Conservation (phyloP, 2,113 vertebrate species). For the Tetraodon nigroviridis region DNA sequence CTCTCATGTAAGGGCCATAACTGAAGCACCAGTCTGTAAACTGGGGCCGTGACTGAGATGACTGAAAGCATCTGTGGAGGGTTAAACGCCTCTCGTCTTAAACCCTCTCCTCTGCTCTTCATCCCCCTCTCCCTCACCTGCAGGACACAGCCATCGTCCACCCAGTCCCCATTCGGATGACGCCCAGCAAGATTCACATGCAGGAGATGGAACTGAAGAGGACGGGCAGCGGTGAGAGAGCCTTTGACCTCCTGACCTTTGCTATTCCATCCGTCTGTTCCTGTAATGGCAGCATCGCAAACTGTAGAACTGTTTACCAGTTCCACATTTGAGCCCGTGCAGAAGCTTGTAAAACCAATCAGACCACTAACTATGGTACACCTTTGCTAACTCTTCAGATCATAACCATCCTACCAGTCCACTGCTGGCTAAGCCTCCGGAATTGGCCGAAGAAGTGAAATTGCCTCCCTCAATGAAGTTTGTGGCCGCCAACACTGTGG, state of each 20-base stretch:
- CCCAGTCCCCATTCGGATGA: slow-evolving; percentile 98
- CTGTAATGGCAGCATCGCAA: background rate
- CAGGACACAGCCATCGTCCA: slow-evolving; percentile 98
- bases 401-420: slow-evolving; percentile 92
- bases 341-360: background rate
- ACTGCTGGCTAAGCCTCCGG: slow-evolving; percentile 85
- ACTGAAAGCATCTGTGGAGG: too few species aligned
- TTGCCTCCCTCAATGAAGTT: slow-evolving; percentile 88
- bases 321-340: background rate
- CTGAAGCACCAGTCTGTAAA: too few species aligned
- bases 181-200: slow-evolving; percentile 99
- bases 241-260: background rate
- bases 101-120: background rate
- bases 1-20: too few species aligned
- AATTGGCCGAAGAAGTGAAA: slow-evolving; percentile 89
- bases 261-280: background rate
- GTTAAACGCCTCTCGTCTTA: background rate
- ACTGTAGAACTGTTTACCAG: background rate
- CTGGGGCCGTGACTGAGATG: background rate
- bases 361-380: background rate
- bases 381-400: slow-evolving; percentile 66
- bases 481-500: slow-evolving; percentile 85
- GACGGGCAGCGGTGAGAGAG: slow-evolving; percentile 85
- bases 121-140: slow-evolving; percentile 6
- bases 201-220: slow-evolving; percentile 99